Evolutionary conservation across 2,888 invertebrate genomes (phyloP).

Genomic region (Cyclophora albipunctata): DNA sequence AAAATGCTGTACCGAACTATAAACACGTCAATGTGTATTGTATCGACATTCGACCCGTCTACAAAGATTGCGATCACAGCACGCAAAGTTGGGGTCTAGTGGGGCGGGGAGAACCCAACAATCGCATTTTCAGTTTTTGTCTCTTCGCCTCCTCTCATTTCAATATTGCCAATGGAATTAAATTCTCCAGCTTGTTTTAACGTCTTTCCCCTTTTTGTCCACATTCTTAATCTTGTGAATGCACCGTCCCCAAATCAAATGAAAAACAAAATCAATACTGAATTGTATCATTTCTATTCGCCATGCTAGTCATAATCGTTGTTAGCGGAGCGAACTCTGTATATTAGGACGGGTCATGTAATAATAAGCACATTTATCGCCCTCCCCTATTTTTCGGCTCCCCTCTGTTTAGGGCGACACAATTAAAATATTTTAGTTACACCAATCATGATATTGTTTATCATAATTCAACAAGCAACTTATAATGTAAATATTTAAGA

Average conservation of each 20-base stretch:
- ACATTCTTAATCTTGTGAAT: slow-evolving; percentile 14
- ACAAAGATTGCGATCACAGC: slow-evolving; percentile 12
- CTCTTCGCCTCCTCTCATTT: slow-evolving; percentile 47
- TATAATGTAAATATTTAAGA: too few relatives aligned
- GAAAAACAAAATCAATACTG: slow-evolving; percentile 7
- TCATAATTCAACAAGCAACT: too few relatives aligned
- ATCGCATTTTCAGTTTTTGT: slow-evolving; percentile 55
- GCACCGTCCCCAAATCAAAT: slow-evolving; percentile 3
- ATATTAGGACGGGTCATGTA: slow-evolving; percentile 23
- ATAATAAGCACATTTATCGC: slow-evolving; percentile 57
- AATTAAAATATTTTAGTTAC: slow-evolving; percentile 27
- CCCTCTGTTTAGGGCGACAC: slow-evolving; percentile 37
- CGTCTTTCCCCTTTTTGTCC: slow-evolving; percentile 41
- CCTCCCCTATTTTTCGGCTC: slow-evolving; percentile 33
- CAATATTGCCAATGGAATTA: slow-evolving; percentile 58
- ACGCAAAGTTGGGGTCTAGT: slow-evolving; percentile 31
- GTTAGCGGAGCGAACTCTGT: too few relatives aligned
- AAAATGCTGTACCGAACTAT: too few relatives aligned
- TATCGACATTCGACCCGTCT: too few relatives aligned
- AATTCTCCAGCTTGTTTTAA: slow-evolving; percentile 53
- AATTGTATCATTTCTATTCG: too few relatives aligned
- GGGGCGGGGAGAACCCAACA: slow-evolving; percentile 42
- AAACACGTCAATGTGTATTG: too few relatives aligned
- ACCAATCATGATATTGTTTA: slow-evolving; percentile 8
- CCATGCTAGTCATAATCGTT: too few relatives aligned